Evolutionary conservation across 1,140 invertebrate genomes (phyloP), one percentile per base, ranked within the genome.

Genomic region (Pollicipes pollicipes): DNA sequence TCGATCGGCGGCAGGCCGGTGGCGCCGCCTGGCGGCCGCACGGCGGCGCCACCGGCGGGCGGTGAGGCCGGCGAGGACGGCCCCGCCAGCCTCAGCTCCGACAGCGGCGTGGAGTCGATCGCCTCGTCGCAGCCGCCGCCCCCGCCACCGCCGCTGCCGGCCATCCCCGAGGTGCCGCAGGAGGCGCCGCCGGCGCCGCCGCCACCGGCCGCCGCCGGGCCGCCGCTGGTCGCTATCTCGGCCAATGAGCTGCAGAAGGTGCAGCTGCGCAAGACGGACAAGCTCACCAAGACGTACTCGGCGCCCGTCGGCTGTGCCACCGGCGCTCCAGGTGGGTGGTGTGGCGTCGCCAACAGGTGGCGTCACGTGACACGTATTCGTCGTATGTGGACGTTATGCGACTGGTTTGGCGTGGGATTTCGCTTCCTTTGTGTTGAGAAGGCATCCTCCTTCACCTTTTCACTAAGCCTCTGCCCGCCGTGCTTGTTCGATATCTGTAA

Each of bases 161-260:
- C 74, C 28, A 77, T 74, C 28, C 75, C 74, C 27, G 75, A 74
- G 64, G 30, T 70, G 8, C 74, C 69, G 63, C 70, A 73, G 58
- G 73, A 75, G 67, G 73, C n/a, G n/a, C 69, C 32, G 30, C 64
- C 76, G 1, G 80, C 80, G 70, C 83, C 84, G n/a, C 83, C 83
- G 30, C 83, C 84, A 1, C 85, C 84, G 37, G 82, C 85, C 73
- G 73, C 85, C 76, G 80, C 86, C 73, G 73, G 81, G 28, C 72
- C 72, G 26, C 70, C 82, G 0, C 78, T 92, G 3, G 87, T 88
- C 0, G 87, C 88, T 13, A 91, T 94, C 76, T 92, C 89, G 75
- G 89, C 89, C 72, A 88, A 91, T 69, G 90, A 93, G 76, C 81
- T 94, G 30, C 88, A 89, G 72, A 90, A 89, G 70, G 90, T 94